A percentile compares a stretch with the other conserved stretches of the same genome.
Conservation (phyloP, 2,113 vertebrate species). For the Pelecanoides urinatrix region DNA sequence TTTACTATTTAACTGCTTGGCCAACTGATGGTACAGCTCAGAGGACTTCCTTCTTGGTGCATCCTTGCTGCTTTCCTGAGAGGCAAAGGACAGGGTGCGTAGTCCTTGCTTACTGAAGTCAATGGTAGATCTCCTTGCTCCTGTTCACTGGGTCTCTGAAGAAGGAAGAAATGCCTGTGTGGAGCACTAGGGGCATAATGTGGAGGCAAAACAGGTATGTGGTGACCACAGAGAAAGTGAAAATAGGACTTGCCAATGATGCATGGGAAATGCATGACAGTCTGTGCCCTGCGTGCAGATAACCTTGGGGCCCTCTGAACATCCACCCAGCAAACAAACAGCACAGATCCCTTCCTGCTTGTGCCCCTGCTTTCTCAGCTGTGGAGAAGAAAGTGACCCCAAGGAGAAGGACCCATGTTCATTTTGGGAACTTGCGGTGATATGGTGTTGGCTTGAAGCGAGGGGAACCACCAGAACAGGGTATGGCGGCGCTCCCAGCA, state of each 20-base stretch:
- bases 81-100: not conserved
- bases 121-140: not conserved
- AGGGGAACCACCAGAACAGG: not conserved
- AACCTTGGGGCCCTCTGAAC: not conserved
- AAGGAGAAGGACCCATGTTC: not conserved
- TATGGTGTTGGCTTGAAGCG: not conserved
- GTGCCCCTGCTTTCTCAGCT: not conserved
- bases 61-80: not conserved
- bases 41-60: not conserved
- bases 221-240: not conserved
- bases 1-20: not conserved
- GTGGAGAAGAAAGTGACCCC: not conserved
- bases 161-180: not conserved
- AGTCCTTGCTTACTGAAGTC: not conserved
- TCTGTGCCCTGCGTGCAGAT: not conserved
- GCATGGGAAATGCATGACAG: not conserved
- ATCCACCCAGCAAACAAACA: not conserved
- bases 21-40: not conserved
- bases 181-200: not conserved
- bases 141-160: not conserved
- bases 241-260: not conserved
- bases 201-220: not conserved
- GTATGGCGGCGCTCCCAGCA: fast-evolving
- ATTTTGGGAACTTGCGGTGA: not conserved
- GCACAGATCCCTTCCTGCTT: not conserved